phyloP scores from a whole-genome alignment of 2,888 invertebrate genomes.

The Anthrax anthrax region DNA sequence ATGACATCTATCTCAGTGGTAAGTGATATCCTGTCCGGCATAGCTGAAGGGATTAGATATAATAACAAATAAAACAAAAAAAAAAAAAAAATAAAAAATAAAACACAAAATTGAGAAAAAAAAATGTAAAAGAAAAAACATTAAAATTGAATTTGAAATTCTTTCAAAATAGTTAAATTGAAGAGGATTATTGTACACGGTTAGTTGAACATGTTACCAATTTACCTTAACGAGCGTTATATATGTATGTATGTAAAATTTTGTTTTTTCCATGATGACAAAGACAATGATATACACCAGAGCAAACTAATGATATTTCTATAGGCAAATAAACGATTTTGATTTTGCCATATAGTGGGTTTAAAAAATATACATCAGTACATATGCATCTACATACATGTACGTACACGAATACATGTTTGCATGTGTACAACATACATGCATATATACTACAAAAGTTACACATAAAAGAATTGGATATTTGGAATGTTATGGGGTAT shows the following conservation, averaged over 20 bases:
- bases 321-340: background rate
- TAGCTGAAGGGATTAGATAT: background rate
- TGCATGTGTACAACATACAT: no score
- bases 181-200: slow-evolving; percentile 2
- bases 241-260: no score
- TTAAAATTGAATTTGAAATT: slow-evolving; percentile 3
- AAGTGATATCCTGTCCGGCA: slow-evolving; percentile 5
- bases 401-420: no score
- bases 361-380: no score
- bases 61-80: background rate
- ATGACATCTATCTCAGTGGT: slow-evolving; percentile 7
- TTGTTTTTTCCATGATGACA: background rate
- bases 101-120: no score
- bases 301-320: background rate
- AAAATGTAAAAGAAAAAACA: no score
- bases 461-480: no score
- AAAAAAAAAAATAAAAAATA: background rate
- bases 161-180: background rate
- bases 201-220: slow-evolving; percentile 3
- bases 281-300: background rate
- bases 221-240: slow-evolving; percentile 1
- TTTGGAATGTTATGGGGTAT: no score
- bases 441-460: no score
- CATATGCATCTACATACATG: no score
- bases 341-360: no score